Evolutionary conservation across 1,140 invertebrate species (phyloP), one percentile per base, ranked within the genome.

Genomic region (Scylla paramamosain): DNA sequence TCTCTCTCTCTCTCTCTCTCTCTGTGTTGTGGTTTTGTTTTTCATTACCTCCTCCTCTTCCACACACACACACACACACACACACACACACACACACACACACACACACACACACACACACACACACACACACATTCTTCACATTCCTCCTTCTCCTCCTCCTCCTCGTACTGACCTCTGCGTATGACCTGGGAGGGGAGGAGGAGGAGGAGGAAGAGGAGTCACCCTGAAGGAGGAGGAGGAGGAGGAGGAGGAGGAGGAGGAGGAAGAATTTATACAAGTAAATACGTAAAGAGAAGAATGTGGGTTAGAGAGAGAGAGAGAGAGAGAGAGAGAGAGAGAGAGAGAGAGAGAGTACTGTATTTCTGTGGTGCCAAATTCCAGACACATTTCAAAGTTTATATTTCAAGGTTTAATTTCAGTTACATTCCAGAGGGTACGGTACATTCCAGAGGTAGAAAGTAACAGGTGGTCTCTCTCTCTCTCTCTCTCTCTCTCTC

Each of bases 401-500:
- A 59, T 48, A 48, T 48, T 48, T 14, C 46, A 48, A 48, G 14
- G 46, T 4, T 48, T 48, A 48, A 48, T 48, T 48, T 14, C 14
- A 48, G 14, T 4, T 48, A 48, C 46, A 48, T 48, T 48, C 46
- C 46, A 48, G 14, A 48, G 46, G n/a, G 46, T 48, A 48, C 46
- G n/a, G n/a, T n/a, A 48, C 46, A 59, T 59, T 59, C 52, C 52
- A 59, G 52, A 4, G 52, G 10, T 59, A 59, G 52, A 59, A 59
- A 59, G 52, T 59, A 20, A 20, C 10, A 59, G 52, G 10, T 59
- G 52, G 16, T 59, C 48, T n/a, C 48, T 52, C 48, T 67, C 90
- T 88, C 86, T 88, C 45, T 52, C 90, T 67, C 90, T 67, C 90
- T 91, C 90, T n/a, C 29, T 67, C 6, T 91, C 89, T 48, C 52